A percentile compares a stretch with the other conserved stretches of the same genome.
Evolutionary conservation across 1,140 invertebrate genomes (phyloP).

Genomic region (Eubasilissa regina): DNA sequence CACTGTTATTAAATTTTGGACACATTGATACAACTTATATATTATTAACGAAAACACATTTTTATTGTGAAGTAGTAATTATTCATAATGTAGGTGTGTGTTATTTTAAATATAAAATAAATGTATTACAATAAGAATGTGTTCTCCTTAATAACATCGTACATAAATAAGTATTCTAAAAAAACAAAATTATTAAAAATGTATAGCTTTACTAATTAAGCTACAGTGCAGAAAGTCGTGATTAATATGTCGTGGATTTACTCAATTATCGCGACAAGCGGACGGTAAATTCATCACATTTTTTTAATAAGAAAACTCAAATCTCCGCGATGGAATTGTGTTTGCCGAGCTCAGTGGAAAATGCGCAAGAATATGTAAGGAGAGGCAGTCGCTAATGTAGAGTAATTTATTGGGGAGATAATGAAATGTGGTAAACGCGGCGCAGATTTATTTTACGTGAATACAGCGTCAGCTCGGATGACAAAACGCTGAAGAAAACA

Average conservation of each 20-base stretch:
- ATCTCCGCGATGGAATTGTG: conserved; percentile 15
- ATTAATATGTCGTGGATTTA: conserved; percentile 5
- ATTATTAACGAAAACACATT: no score
- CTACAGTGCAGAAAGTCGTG: no score
- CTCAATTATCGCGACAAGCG: conserved; percentile 7
- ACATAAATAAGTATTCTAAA: no score
- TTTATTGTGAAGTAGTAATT: no score
- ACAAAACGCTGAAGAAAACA: conserved; percentile 31
- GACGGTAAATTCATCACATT: conserved; percentile 4
- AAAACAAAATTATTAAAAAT: no score
- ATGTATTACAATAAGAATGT: no score
- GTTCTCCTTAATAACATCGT: no score
- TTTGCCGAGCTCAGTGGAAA: conserved; percentile 28
- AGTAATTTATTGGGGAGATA: conserved; percentile 58
- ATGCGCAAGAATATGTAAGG: conserved; percentile 35
- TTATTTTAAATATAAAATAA: no score
- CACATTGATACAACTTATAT: no score
- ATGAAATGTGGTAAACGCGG: conserved; percentile 55
- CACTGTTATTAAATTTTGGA: no score
- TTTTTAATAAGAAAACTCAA: conserved; percentile 29
- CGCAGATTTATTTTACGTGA: conserved; percentile 59
- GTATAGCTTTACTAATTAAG: no score
- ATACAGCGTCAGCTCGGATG: conserved; percentile 44
- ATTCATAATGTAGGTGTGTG: no score
- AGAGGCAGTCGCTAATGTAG: conserved; percentile 53